These are phyloP conservation scores for Clinocottus analis DNA, from an alignment of 2,113 vertebrate genomes.

Conservation along the genomic window DNA sequence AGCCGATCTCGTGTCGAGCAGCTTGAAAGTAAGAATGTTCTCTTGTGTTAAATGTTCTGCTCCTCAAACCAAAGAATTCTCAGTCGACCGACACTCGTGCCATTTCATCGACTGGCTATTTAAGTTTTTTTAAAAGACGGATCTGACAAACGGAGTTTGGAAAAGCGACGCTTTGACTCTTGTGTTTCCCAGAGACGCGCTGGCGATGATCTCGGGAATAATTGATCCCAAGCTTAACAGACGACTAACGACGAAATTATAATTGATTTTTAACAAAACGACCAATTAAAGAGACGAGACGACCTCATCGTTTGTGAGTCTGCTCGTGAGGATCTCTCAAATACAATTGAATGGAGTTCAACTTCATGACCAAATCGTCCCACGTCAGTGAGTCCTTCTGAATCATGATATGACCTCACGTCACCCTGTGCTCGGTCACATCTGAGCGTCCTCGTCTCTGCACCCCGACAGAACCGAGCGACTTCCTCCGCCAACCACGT, in stretches of 20 bases:
- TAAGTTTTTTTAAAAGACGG: background rate
- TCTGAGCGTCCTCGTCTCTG: conserved; percentile 48
- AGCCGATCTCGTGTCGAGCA: too few species aligned
- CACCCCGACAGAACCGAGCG: conserved; percentile 41
- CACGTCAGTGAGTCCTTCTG: too few species aligned
- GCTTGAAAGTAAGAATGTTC: too few species aligned
- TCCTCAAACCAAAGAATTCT: background rate
- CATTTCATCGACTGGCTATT: too few species aligned
- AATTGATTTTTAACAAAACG: too few species aligned
- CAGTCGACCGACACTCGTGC: background rate
- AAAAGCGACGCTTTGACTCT: background rate
- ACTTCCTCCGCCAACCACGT: conserved; percentile 46
- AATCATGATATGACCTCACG: background rate
- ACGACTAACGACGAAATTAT: background rate
- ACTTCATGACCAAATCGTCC: too few species aligned
- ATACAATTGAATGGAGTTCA: background rate
- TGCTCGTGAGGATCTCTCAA: background rate
- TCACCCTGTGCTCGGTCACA: conserved; percentile 35
- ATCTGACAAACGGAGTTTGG: background rate
- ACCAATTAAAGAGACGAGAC: background rate
- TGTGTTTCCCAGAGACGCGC: background rate
- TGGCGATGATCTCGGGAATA: background rate
- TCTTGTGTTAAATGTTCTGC: background rate
- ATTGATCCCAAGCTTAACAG: background rate
- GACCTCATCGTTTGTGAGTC: background rate